Percentiles rank a stretch among this genome's conserved stretches.
Evolutionary conservation across 2,797 vertebrate genomes (phyloP).

Genomic region (Tangara arthus): DNA sequence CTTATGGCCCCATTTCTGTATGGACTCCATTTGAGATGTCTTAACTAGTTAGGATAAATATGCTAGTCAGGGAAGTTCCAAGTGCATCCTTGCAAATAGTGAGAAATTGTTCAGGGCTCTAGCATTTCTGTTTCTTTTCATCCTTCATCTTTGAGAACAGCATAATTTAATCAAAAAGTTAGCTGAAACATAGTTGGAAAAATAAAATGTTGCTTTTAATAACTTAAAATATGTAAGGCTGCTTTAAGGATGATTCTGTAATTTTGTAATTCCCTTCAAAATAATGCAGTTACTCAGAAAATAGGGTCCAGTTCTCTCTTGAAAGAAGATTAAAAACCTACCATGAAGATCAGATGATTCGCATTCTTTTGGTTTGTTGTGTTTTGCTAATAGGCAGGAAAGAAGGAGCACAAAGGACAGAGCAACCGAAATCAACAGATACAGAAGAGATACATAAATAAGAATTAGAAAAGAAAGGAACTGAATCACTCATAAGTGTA

Average conservation of each 20-base stretch:
- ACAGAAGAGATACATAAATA: not conserved
- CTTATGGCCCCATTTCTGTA: not conserved
- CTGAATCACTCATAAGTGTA: not conserved
- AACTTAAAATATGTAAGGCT: not conserved
- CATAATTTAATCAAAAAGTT: not conserved
- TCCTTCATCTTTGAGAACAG: not conserved
- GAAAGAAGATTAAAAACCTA: not conserved
- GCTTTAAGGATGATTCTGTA: not conserved
- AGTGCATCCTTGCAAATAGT: not conserved
- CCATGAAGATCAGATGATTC: not conserved
- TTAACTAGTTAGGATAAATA: not conserved
- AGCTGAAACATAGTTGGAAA: not conserved
- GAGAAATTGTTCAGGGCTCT: not conserved
- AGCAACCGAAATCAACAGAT: not conserved
- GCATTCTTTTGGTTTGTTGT: not conserved
- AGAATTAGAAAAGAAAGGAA: slow-evolving; percentile 1
- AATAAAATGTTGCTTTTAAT: not conserved
- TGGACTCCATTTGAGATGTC: not conserved
- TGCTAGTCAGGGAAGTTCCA: not conserved
- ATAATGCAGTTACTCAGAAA: not conserved
- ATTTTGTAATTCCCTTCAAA: not conserved
- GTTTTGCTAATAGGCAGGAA: not conserved
- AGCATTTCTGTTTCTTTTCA: not conserved
- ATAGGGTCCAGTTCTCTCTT: not conserved
- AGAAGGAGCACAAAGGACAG: not conserved